These are phyloP conservation scores for Osmoderma eremita DNA, from an alignment of 2,888 invertebrate species.

Conservation along the genomic window DNA sequence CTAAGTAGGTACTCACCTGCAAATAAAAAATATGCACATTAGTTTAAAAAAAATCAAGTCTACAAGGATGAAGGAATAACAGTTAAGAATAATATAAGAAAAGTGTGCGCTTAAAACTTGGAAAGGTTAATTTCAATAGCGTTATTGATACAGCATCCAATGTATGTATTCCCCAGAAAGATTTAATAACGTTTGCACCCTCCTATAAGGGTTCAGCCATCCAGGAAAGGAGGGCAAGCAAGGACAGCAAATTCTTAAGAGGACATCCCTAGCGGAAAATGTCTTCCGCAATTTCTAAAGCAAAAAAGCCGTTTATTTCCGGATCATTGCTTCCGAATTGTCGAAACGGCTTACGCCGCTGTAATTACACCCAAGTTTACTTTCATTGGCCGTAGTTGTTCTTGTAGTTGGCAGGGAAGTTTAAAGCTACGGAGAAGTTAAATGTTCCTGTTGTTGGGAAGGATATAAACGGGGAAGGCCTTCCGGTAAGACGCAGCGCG, in stretches of 20 bases:
- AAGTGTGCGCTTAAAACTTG: too few relatives aligned
- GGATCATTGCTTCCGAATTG: conserved; percentile 28
- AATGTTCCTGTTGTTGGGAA: conserved; percentile 1
- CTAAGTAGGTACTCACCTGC: conserved; percentile 21
- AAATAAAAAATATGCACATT: conserved; percentile 21
- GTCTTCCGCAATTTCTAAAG: conserved; percentile 19
- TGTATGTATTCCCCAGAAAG: too few relatives aligned
- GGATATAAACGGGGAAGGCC: conserved; percentile 16
- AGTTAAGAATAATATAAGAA: too few relatives aligned
- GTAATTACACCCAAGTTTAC: conserved; percentile 20
- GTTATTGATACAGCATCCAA: too few relatives aligned
- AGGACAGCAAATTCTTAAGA: neutral
- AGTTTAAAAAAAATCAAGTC: neutral
- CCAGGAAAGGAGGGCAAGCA: too few relatives aligned
- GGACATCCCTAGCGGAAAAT: conserved; percentile 1
- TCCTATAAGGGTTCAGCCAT: too few relatives aligned
- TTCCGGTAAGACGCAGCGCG: neutral
- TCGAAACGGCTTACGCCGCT: conserved; percentile 8
- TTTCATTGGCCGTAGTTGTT: neutral
- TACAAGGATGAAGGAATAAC: too few relatives aligned
- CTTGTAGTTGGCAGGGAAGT: conserved; percentile 20
- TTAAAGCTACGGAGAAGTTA: conserved; percentile 17
- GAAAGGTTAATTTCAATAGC: too few relatives aligned
- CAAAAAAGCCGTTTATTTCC: conserved; percentile 23
- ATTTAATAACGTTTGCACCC: too few relatives aligned